Evolutionary conservation across 35 echinoderm and acorn worm species (phyloP).

Genomic region (Apostichopus japonicus): DNA sequence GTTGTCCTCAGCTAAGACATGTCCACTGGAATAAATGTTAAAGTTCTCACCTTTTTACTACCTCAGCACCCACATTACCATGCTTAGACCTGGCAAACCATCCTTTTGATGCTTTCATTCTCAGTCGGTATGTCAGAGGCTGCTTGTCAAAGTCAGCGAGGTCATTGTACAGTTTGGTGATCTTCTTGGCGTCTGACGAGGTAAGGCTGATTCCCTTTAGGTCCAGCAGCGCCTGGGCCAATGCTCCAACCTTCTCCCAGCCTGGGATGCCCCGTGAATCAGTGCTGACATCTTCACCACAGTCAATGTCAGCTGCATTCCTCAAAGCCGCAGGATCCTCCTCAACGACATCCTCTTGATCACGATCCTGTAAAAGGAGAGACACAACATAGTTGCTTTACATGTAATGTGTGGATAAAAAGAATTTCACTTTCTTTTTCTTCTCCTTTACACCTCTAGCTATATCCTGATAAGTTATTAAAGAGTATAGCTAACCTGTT

Average conservation of each 20-base stretch:
- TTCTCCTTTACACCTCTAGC: not conserved
- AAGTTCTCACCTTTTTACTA: slow-evolving; percentile 6
- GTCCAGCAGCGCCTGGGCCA: not conserved
- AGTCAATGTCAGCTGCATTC: not conserved
- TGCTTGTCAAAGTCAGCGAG: slow-evolving; percentile 22
- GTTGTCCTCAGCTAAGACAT: too few species aligned
- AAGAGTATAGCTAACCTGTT: not conserved
- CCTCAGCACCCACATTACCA: slow-evolving; percentile 4
- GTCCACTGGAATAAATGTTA: not conserved
- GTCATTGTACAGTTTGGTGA: not conserved
- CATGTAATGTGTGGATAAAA: not conserved
- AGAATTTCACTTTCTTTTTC: not conserved
- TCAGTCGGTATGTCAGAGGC: not conserved
- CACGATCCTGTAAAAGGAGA: not conserved
- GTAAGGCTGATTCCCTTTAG: not conserved
- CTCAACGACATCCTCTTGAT: not conserved
- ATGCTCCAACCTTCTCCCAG: not conserved
- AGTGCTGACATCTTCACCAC: not conserved
- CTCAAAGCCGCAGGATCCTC: not conserved
- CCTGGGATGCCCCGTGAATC: slow-evolving; percentile 20
- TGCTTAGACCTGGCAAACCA: not conserved
- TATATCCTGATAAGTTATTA: not conserved
- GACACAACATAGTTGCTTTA: not conserved
- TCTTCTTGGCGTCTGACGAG: not conserved
- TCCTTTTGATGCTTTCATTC: not conserved